Evolutionary conservation across 1,140 invertebrate genomes (phyloP), one percentile per base, ranked within the genome.

Genomic region (Mizuhopecten yessoensis): DNA sequence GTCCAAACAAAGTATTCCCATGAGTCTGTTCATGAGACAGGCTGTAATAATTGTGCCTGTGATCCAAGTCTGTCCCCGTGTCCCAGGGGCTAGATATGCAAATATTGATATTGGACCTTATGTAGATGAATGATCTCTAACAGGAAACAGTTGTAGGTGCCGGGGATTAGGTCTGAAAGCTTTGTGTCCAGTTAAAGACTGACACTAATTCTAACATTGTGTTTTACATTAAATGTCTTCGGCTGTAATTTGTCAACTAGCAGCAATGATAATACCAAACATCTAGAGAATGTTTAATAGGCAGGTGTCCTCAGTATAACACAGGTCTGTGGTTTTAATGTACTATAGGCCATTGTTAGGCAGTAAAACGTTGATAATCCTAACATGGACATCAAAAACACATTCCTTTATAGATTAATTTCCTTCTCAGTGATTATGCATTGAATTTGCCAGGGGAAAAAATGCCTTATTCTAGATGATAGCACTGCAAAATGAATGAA

Each of bases 151-250:
- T n/a, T 75, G 5, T 75, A 29, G 23, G 57, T 75, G 1, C 9
- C 23, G 11, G 57, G 57, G 57, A 75, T 75, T 75, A 75, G 23
- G n/a, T 75, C 23, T 0, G 29, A 75, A 29, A 5, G n/a, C n/a
- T 75, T 75, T 75, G 23, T 75, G 57, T 75, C 57, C 57, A 29
- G 23, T 75, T 75, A 29, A 75, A 75, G n/a, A 75, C 57, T 75
- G 57, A 75, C 57, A 75, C 57, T 75, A 75, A 75, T 29, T 75
- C 57, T 29, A 75, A 75, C 23, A 75, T 75, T 75, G 57, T 75
- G 57, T 75, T n/a, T 75, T 75, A 29, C n/a, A 75, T 75, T 75
- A 75, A 75, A 75, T n/a, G 29, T 75, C n/a, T 75, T 17, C 7
- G n/a, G 29, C 23, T 29, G 29, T 75, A 5, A 29, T 75, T 75